phyloP scores from a whole-genome alignment of 2,888 invertebrate genomes.

The Diabrotica balteata region DNA sequence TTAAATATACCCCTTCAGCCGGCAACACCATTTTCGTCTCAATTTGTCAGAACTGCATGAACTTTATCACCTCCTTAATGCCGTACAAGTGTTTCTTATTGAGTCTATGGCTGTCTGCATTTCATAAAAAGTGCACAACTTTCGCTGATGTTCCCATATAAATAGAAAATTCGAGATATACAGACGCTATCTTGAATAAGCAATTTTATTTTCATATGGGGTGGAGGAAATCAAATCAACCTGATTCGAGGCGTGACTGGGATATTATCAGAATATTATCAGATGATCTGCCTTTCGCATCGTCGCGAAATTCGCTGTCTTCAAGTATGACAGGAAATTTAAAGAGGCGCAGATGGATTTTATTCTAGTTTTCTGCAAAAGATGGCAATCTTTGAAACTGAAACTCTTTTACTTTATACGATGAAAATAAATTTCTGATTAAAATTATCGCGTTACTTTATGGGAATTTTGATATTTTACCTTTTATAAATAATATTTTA shows the following conservation, averaged over 20 bases:
- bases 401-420: neutral
- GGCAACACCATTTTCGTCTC: constrained; percentile 33
- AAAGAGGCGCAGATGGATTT: constrained; percentile 23
- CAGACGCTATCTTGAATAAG: constrained; percentile 51
- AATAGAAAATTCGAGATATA: constrained; percentile 22
- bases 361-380: constrained; percentile 3
- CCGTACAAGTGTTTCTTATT: constrained; percentile 52
- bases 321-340: constrained; percentile 21
- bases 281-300: constrained; percentile 25
- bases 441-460: too few relatives aligned
- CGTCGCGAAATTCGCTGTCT: constrained; percentile 20
- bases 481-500: too few relatives aligned
- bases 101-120: constrained; percentile 43
- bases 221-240: constrained; percentile 53
- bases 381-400: neutral
- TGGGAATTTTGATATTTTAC: too few relatives aligned
- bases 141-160: constrained; percentile 25
- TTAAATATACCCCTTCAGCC: constrained; percentile 3
- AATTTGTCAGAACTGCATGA: constrained; percentile 48
- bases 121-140: constrained; percentile 36
- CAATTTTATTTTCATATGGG: constrained; percentile 52
- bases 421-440: neutral
- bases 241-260: constrained; percentile 50
- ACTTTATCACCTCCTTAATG: constrained; percentile 51
- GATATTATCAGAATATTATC: constrained; percentile 39